Conservation (phyloP, 2,888 invertebrate species). For the Drosophila stalkeri region DNA sequence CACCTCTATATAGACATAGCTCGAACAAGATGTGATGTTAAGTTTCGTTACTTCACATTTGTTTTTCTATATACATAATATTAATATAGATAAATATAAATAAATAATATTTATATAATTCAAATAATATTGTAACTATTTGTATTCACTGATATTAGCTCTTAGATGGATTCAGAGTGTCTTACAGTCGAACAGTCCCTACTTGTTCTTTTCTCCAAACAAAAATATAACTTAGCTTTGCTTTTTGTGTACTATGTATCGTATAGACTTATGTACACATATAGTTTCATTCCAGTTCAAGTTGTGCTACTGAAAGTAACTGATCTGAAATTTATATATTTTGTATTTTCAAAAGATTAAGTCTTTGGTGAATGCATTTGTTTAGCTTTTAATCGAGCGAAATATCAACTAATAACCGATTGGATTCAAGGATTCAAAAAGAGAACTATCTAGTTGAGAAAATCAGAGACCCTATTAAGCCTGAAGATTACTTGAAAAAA, state of each 20-base stretch:
- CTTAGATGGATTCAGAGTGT: not conserved
- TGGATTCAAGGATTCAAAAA: no score
- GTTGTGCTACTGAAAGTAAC: not conserved
- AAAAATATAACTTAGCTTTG: not conserved
- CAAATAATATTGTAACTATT: no score
- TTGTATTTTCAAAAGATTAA: not conserved
- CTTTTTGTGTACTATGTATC: not conserved
- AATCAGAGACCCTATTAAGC: no score
- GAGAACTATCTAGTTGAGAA: not conserved
- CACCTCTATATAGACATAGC: not conserved
- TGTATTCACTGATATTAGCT: no score
- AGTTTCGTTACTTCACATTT: not conserved
- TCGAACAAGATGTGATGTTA: not conserved
- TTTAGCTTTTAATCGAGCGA: not conserved
- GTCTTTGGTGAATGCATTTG: not conserved
- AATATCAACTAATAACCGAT: not conserved
- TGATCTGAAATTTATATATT: not conserved
- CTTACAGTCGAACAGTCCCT: not conserved
- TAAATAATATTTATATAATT: no score
- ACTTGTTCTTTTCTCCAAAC: no score
- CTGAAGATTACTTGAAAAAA: not conserved
- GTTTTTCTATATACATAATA: not conserved
- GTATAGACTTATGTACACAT: not conserved
- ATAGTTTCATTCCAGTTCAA: not conserved
- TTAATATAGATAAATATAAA: no score